Evolutionary conservation across 2,888 invertebrate species (phyloP).

Genomic region (Oscheius onirici): DNA sequence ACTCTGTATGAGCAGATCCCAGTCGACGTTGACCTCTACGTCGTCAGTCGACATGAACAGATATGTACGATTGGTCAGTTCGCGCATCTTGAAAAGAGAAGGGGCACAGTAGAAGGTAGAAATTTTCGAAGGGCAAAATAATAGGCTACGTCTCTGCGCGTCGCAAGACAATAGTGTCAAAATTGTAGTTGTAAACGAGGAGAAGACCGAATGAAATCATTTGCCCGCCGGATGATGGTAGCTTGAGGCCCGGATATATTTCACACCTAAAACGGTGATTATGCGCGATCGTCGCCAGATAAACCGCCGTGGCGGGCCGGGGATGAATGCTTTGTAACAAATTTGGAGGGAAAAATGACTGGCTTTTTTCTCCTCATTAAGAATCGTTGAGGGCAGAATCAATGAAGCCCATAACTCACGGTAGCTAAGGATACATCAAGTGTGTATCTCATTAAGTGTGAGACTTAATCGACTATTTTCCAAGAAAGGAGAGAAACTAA

Average conservation of each 20-base stretch:
- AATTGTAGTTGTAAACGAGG: conserved; percentile 1
- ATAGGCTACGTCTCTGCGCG: neutral
- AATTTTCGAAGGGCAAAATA: neutral
- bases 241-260: neutral
- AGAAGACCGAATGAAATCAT: neutral
- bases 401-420: too few species aligned
- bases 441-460: too few species aligned
- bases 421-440: too few species aligned
- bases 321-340: too few species aligned
- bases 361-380: too few species aligned
- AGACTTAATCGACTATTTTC: too few species aligned
- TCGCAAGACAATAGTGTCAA: neutral
- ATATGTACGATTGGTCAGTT: neutral
- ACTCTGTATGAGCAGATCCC: neutral
- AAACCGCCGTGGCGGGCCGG: neutral
- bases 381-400: too few species aligned
- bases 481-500: too few species aligned
- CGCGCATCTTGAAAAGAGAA: neutral
- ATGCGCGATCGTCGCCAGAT: neutral
- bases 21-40: neutral
- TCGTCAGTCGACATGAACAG: neutral
- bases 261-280: conserved; percentile 2
- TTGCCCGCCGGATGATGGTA: neutral
- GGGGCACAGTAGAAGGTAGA: neutral
- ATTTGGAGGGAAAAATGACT: too few species aligned